Percentiles rank a stretch among this genome's conserved stretches.
Conservation (phyloP, 2,888 invertebrate genomes). For the Heteromyza rotundicornis region DNA sequence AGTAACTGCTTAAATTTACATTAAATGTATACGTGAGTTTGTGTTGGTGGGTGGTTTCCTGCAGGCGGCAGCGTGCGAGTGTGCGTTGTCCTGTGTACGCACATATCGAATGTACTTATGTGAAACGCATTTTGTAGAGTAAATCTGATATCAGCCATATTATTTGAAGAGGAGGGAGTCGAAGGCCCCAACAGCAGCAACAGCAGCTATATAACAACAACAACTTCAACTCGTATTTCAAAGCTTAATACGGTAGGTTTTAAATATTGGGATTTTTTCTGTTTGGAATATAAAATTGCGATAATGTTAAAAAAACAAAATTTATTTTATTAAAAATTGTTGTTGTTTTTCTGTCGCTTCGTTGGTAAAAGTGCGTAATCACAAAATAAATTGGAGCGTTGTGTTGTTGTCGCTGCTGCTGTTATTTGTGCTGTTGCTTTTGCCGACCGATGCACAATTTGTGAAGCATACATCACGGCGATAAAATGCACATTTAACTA, state of each 20-base stretch:
- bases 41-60: constrained; percentile 8
- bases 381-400: constrained; percentile 5
- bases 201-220: constrained; percentile 15
- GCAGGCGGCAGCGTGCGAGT: background rate
- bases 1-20: constrained; percentile 54
- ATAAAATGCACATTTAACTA: background rate
- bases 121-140: constrained; percentile 22
- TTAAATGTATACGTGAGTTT: constrained; percentile 32
- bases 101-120: constrained; percentile 12
- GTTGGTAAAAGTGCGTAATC: constrained; percentile 9
- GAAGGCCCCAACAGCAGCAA: background rate
- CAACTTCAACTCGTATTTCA: constrained; percentile 22
- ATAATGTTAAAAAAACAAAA: constrained; percentile 10
- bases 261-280: too few relatives aligned
- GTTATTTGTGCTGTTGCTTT: background rate
- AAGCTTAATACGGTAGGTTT: constrained; percentile 17
- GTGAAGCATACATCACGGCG: constrained; percentile 36
- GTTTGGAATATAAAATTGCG: background rate
- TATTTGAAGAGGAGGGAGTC: background rate
- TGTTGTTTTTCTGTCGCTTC: background rate
- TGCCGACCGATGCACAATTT: background rate
- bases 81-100: constrained; percentile 15
- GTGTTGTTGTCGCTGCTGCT: background rate
- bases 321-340: background rate
- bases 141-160: constrained; percentile 30